These are phyloP conservation scores for Mesocentrotus franciscanus DNA, from an alignment of 53 echinoderm and acorn worm genomes.

Conservation along the genomic window DNA sequence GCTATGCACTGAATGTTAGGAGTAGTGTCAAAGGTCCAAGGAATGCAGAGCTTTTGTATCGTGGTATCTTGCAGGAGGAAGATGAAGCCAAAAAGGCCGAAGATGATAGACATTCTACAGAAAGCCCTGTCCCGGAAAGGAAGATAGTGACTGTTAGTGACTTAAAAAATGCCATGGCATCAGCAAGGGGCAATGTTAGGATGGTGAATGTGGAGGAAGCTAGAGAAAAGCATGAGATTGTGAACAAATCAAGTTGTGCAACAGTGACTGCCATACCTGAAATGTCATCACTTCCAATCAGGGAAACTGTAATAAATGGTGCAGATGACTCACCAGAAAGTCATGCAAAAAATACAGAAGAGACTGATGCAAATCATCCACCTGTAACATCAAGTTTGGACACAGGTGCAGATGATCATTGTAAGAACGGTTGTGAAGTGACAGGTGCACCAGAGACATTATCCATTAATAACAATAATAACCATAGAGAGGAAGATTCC, in stretches of 20 bases:
- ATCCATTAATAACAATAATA: constrained; percentile 59
- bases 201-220: constrained; percentile 65
- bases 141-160: constrained; percentile 78
- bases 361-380: neutral
- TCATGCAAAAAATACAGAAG: neutral
- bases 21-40: constrained; percentile 68
- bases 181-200: constrained; percentile 68
- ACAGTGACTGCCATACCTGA: constrained; percentile 42
- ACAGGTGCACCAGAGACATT: constrained; percentile 12
- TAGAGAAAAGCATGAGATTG: constrained; percentile 13
- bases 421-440: constrained; percentile 23
- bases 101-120: constrained; percentile 25
- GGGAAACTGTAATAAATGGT: constrained; percentile 65
- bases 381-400: neutral
- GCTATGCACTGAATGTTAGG: constrained; percentile 73
- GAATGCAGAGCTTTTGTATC: constrained; percentile 85
- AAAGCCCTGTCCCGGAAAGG: constrained; percentile 60
- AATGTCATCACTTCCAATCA: constrained; percentile 58
- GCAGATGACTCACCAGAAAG: constrained; percentile 37
- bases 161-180: constrained; percentile 82
- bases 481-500: neutral
- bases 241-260: constrained; percentile 64
- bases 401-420: neutral
- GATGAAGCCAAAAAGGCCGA: constrained; percentile 60
- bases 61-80: constrained; percentile 76